Conservation (phyloP, 2,797 vertebrate genomes). For the Squalus acanthias region DNA sequence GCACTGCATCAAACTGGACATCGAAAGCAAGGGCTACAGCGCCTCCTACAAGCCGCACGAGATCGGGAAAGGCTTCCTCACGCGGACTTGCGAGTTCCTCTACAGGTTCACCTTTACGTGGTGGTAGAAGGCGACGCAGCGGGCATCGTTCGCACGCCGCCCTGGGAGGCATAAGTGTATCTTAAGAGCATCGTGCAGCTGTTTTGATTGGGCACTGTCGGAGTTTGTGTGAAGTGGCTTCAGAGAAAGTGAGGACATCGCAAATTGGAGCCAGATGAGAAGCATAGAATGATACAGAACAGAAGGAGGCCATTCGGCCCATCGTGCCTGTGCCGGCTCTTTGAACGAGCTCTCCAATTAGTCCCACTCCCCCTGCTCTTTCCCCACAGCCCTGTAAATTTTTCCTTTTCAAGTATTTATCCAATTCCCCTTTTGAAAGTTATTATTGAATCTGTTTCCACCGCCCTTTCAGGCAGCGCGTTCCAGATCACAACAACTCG, state of each 20-base stretch:
- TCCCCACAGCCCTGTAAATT: background rate
- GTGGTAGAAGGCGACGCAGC: slow-evolving; percentile 63
- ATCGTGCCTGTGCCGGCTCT: background rate
- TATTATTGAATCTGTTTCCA: background rate
- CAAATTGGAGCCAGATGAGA: background rate
- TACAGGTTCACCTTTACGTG: slow-evolving; percentile 76
- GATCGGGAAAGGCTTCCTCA: slow-evolving; percentile 60
- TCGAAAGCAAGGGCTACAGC: slow-evolving; percentile 73
- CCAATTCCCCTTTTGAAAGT: background rate
- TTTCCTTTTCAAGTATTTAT: background rate
- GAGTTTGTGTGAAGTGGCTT: background rate
- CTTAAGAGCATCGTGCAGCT: background rate
- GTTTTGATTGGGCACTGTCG: background rate
- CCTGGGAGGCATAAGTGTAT: background rate
- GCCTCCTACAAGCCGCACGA: slow-evolving; percentile 55
- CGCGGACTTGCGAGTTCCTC: slow-evolving; percentile 61
- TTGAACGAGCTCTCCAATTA: background rate
- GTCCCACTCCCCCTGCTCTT: background rate
- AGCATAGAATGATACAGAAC: background rate
- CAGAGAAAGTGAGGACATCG: background rate
- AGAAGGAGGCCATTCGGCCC: background rate
- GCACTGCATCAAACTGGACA: slow-evolving; percentile 77
- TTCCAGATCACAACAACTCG: background rate
- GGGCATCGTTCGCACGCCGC: no score
- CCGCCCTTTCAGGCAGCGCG: no score